Conservation (phyloP, 2,113 vertebrate species). For the Mus pahari region DNA sequence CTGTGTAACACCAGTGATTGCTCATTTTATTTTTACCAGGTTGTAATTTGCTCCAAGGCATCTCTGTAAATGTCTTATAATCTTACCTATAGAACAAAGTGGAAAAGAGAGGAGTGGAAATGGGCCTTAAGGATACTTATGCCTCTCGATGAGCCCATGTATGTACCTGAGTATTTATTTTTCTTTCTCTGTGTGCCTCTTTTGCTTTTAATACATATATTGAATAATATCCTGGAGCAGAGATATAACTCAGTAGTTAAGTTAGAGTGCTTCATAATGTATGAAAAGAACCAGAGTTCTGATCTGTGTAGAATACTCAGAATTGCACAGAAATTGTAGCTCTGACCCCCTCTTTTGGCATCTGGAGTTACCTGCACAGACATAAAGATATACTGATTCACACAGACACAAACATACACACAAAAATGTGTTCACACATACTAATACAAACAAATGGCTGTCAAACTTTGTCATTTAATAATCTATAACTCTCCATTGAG, state of each 20-base stretch:
- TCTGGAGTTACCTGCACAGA: too few species aligned
- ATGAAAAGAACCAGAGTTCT: not conserved
- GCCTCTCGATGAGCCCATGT: not conserved
- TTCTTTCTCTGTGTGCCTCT: not conserved
- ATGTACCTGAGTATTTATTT: not conserved
- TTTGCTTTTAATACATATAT: not conserved
- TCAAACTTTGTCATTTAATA: not conserved
- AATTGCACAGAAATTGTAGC: not conserved
- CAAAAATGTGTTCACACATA: not conserved
- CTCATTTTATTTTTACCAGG: not conserved
- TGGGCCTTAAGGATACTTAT: not conserved
- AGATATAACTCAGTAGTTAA: not conserved
- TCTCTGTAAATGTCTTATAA: not conserved
- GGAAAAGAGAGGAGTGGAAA: not conserved
- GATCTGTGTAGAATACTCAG: not conserved
- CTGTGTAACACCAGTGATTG: not conserved
- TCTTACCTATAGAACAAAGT: not conserved
- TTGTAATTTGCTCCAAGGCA: not conserved
- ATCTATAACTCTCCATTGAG: not conserved
- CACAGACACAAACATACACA: not conserved
- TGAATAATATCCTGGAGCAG: not conserved
- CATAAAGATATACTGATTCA: not conserved
- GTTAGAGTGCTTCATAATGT: not conserved
- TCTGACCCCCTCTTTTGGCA: not conserved
- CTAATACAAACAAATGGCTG: not conserved